Evolutionary conservation across 1,140 invertebrate species (phyloP), one percentile per base, ranked within the genome.

Genomic region (Habropoda laboriosa): DNA sequence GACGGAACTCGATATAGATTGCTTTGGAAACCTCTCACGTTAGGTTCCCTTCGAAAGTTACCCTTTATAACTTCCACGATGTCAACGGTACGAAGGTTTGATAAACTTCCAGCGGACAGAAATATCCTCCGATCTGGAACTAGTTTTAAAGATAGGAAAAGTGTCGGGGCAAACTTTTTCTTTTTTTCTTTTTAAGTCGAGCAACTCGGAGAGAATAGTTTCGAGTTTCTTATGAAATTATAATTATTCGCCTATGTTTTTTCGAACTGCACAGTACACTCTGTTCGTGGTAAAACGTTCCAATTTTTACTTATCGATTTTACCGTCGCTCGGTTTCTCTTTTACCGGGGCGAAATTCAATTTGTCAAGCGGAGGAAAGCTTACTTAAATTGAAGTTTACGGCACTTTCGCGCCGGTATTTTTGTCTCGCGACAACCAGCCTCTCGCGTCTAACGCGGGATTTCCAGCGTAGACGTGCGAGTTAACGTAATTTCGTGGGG

Each of bases 401-500:
- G 38, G 64, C 64, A 68, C 64, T 68, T 68, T 32, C 64, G 21
- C 12, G 63, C 45, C 42, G 32, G 27, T 68, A 68, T 68, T 68
- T 68, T 68, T 68, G 42, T 68, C 51, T 68, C 35, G 24, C 45
- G 27, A 7, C n/a, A n/a, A n/a, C 6, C 18, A 32, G 30, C 45
- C 30, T 21, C 18, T 67, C 45, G 45, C 68, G 30, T 70, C 49
- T 70, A 40, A 21, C 51, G 51, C 68, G 38, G 16, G 42, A 71
- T 78, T 60, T 49, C 61, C 55, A 51, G 7, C 55, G 38, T 40
- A 71, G 68, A 47, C n/a, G 47, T 38, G 53, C 30, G 55, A 21
- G n/a, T 42, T 51, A 71, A 78, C 75, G 55, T 27, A 79, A 79
- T 79, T 79, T 55, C 30, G 45, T 12, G 21, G 49, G n/a, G 27